These are phyloP conservation scores for Turritopsis rubra DNA, from an alignment of 30 jellyfish, hydroid and myxozoan species.

Conservation along the genomic window DNA sequence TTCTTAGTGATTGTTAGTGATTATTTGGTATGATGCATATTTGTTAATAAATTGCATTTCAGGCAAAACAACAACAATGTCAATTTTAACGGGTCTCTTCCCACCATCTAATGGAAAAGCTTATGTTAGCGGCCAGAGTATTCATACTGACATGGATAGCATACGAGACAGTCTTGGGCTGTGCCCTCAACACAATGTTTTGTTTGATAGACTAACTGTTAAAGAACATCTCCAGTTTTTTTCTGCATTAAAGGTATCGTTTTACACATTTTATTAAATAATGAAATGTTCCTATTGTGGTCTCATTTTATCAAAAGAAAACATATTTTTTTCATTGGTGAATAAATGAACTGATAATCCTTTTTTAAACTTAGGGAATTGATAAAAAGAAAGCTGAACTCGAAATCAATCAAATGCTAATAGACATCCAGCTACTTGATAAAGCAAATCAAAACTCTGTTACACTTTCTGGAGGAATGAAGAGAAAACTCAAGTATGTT, in stretches of 20 bases:
- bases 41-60: too few relatives aligned
- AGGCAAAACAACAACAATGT: slow-evolving; percentile 98
- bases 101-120: slow-evolving; percentile 89
- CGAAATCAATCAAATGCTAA: slow-evolving; percentile 54
- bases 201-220: slow-evolving; percentile 89
- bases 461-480: slow-evolving; percentile 98
- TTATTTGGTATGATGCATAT: too few relatives aligned
- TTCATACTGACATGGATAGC: slow-evolving; percentile 65
- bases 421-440: slow-evolving; percentile 73
- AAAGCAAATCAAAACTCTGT: slow-evolving; percentile 52
- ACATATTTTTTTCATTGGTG: too few relatives aligned
- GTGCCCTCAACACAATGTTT: slow-evolving; percentile 95
- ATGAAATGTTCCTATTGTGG: not conserved
- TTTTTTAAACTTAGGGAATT: not conserved
- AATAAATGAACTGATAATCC: not conserved
- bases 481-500: slow-evolving; percentile 73
- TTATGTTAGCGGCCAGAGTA: slow-evolving; percentile 47
- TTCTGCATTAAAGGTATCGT: slow-evolving; percentile 67
- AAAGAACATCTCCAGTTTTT: slow-evolving; percentile 86
- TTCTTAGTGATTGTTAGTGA: too few relatives aligned
- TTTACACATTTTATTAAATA: not conserved
- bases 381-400: slow-evolving; percentile 17
- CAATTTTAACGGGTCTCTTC: slow-evolving; percentile 89
- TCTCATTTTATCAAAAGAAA: not conserved
- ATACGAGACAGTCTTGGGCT: slow-evolving; percentile 92